Base-by-base conservation (phyloP, 1,140 invertebrate species). In the Artemia franciscana region DNA sequence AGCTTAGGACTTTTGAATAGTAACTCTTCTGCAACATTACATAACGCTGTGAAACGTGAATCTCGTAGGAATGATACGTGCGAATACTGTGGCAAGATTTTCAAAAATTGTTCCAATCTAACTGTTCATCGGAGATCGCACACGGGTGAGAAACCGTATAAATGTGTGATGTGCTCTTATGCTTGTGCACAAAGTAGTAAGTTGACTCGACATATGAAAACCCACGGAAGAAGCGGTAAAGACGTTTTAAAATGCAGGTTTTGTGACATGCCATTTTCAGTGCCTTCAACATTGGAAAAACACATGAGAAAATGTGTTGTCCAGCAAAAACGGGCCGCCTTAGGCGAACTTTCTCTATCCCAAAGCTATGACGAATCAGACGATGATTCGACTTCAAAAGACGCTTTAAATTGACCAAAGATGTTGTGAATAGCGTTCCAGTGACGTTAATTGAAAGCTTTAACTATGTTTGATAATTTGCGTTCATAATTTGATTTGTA, bases 231-330 rank as follows among this genome's bases (percentile, higher is more conserved):
- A 65, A 80, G 93, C 28, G 96, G 95, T 30, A 98, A 98, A 74
- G 94, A 98, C 72, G 89, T 93, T 4, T 98, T 96, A 72, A 84
- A 91, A 58, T 99, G 96, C 75, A 83, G 94, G 28, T 98, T 98
- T 73, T 99, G 96, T 75, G 88, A 94, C 70, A 99, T 98, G 94
- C 96, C 96, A 5, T 99, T 99, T 78, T 97, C 92, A 2, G 95
- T 99, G 23, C 91, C 96, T 18, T 96, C 91, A 58, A 99, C 96
- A 0, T 78, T 99, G 26, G 96, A 99, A 75, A 99, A 99, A 73
- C 96, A 99, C 77, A 99, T 98, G 95, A 79, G 96, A 24, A 98
- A 98, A 75, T 99, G 96, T 76, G 93, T 98, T 51, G 94, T 98
- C 63, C 94, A 93, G 73, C 88, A 91, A 73, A 78, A 74, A 64